Evolutionary conservation across 2,113 vertebrate species (phyloP), one percentile per base, ranked within the genome.

Genomic region (Clupea harengus): DNA sequence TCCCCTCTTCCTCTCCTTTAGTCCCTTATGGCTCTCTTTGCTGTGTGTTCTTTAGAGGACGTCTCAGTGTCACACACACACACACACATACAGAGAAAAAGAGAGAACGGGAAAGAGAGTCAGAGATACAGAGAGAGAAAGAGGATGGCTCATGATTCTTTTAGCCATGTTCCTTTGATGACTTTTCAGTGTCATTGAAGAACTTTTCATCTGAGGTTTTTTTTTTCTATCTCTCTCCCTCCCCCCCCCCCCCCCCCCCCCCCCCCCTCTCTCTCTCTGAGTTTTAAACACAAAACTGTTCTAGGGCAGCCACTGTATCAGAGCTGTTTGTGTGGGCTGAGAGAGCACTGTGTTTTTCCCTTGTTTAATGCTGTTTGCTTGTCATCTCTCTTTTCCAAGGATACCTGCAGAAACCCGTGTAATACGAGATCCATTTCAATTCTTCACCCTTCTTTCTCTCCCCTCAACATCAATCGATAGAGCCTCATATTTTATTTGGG

Each of bases 381-480:
- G 64, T 28, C 64, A 3, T 2, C 64, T 32, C 64, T 3, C 64
- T 8, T 28, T 67, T 10, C 25, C 60, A 67, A 67, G 60, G 60
- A 67, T 67, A 67, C 60, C 60, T 67, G 60, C 60, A 9, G 60
- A n/a, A 10, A 2, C 60, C 60, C 22, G n/a, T n/a, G 60, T n/a
- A 67, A 67, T 72, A 10, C 64, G 25, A 28, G 64, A 9, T 28
- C 64, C 64, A 9, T 32, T 72, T 72, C 64, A 72, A 10, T 72
- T 49, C 50, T 32, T 25, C 54, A 45, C 25, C 20, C n/a, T 25
- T 22, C 52, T 84, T 87, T 47, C 22, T n/a, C 18, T 44, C 13
- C 54, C 81, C 75, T 57, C 83, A 8, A 39, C 32, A 84, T 82
- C 45, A 85, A 89, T 89, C 87, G 81, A 67, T 67, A 10, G 60